phyloP scores from a whole-genome alignment of 2,113 vertebrate genomes.

The Myocastor coypus region DNA sequence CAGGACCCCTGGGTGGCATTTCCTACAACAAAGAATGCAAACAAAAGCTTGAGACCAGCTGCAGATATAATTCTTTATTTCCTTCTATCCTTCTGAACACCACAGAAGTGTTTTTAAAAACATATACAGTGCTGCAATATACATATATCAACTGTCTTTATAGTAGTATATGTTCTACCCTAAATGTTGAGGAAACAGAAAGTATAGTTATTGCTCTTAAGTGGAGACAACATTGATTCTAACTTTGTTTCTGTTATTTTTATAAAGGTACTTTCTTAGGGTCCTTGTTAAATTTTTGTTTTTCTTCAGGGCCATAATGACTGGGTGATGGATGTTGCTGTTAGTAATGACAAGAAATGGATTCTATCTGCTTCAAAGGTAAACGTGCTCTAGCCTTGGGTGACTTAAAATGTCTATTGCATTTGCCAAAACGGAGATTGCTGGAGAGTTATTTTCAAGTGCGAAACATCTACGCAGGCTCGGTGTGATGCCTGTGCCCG shows the following conservation, averaged over 20 bases:
- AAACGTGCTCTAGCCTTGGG: neutral
- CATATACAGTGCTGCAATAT: neutral
- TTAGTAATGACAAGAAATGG: slow-evolving; percentile 87
- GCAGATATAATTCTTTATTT: neutral
- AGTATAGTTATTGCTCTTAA: neutral
- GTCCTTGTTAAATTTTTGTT: slow-evolving; percentile 46
- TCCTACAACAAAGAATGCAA: neutral
- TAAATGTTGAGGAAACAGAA: neutral
- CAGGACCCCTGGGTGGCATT: neutral
- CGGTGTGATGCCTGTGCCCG: neutral
- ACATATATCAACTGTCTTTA: neutral
- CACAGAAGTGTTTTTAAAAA: neutral
- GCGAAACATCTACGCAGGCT: neutral
- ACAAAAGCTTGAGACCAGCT: neutral
- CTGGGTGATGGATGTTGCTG: slow-evolving; percentile 89
- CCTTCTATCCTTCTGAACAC: neutral
- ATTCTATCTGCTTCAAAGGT: slow-evolving; percentile 91
- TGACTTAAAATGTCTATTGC: neutral
- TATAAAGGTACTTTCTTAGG: neutral
- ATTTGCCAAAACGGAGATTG: neutral
- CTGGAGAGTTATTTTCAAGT: neutral
- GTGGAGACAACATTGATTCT: neutral
- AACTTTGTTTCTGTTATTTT: neutral
- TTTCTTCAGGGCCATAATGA: slow-evolving; percentile 88
- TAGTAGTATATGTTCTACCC: slow-evolving; percentile 4